Conservation (phyloP, 2,797 vertebrate genomes). For the Fistularia tabacaria region DNA sequence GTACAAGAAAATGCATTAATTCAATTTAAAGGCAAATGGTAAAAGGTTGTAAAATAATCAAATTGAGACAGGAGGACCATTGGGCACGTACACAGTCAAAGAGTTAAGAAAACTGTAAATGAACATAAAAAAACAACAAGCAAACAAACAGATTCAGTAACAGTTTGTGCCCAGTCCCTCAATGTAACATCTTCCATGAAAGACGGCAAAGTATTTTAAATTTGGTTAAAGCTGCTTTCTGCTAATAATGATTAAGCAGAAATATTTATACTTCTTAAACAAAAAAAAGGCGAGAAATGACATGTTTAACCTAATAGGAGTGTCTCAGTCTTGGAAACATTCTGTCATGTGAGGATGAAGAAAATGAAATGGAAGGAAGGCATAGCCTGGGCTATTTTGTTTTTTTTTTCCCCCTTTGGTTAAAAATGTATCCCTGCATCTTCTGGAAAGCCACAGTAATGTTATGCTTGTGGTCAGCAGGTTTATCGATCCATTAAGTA, state of each 20-base stretch:
- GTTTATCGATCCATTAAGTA: neutral
- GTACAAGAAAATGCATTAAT: slow-evolving; percentile 17
- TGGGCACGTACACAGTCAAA: too few relatives aligned
- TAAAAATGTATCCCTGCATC: neutral
- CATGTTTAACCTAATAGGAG: slow-evolving; percentile 9
- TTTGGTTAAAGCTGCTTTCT: neutral
- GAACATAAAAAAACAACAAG: slow-evolving; percentile 20
- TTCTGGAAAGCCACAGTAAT: neutral
- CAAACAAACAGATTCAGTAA: slow-evolving; percentile 40
- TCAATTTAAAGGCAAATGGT: slow-evolving; percentile 22
- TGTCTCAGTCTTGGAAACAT: slow-evolving; percentile 13
- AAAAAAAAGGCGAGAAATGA: too few relatives aligned
- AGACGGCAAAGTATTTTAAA: slow-evolving; percentile 8
- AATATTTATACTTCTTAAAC: slow-evolving; percentile 3
- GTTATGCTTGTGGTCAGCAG: slow-evolving; percentile 13
- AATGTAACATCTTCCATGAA: slow-evolving; percentile 31
- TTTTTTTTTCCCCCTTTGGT: slow-evolving; percentile 4
- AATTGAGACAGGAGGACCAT: slow-evolving; percentile 18
- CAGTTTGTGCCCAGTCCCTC: slow-evolving; percentile 59
- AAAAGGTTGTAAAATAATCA: slow-evolving; percentile 25
- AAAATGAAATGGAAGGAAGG: neutral
- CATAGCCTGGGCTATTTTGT: slow-evolving; percentile 1
- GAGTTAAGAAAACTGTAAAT: slow-evolving; percentile 6
- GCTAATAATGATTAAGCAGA: slow-evolving; percentile 1
- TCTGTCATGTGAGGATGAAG: neutral